Percentiles rank a stretch among this genome's conserved stretches.
These are phyloP conservation scores for Melitaea cinxia DNA, from an alignment of 1,140 invertebrate genomes.

Conservation along the genomic window DNA sequence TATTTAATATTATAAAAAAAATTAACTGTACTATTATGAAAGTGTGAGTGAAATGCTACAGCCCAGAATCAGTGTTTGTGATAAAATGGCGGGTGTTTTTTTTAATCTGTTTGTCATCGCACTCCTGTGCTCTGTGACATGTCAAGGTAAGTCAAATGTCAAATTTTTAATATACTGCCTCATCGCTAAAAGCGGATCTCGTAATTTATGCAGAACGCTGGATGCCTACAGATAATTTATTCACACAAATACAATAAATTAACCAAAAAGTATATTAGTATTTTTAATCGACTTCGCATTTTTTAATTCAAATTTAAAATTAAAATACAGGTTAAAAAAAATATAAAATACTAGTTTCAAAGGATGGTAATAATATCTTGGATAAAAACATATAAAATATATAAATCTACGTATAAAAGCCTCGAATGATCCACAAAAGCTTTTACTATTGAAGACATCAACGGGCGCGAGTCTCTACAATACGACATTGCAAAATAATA, in stretches of 20 bases:
- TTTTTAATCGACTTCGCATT: no score
- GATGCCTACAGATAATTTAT: not conserved
- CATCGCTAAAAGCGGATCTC: not conserved
- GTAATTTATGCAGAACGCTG: not conserved
- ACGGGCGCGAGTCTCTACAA: constrained; percentile 33
- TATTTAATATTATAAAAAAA: constrained; percentile 17
- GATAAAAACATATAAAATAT: no score
- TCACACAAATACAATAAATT: no score
- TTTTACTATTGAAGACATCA: constrained; percentile 52
- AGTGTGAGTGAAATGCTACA: constrained; percentile 70
- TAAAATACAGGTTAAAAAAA: no score
- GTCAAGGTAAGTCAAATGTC: constrained; percentile 68
- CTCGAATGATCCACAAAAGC: constrained; percentile 20
- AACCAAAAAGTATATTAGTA: no score
- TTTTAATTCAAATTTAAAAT: no score
- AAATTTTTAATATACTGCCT: constrained; percentile 14
- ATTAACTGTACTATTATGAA: constrained; percentile 44
- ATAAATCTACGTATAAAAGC: not conserved
- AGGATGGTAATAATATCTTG: no score
- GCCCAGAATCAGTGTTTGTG: constrained; percentile 65
- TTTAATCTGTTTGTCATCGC: constrained; percentile 41
- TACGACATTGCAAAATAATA: not conserved
- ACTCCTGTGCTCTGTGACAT: constrained; percentile 52
- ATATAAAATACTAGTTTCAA: no score
- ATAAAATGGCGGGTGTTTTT: constrained; percentile 43